Base-by-base conservation (phyloP, 2,888 invertebrate genomes). In the Zaprionus obscuricornis region DNA sequence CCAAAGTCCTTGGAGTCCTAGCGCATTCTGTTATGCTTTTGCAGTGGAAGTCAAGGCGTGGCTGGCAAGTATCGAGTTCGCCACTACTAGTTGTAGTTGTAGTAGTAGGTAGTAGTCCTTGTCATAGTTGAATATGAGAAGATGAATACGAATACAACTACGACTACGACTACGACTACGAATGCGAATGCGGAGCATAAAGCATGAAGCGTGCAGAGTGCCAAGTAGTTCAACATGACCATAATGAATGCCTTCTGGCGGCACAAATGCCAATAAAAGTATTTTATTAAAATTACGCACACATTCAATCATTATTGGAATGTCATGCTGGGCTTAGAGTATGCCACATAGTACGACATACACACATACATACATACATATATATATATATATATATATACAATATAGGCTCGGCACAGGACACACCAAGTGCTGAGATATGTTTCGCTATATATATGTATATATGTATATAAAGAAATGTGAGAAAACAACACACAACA, bases 301-400 rank as follows among this genome's bases (percentile, higher is more conserved):
- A 82, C 75, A 81, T 82, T 81, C 83, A 85, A 85, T 85, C 79
- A 82, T 85, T 81, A 81, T 85, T 78, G 79, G 79, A 82, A 85
- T 81, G 83, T 75, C 85, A 64, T 66, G 66, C 55, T 47, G 64
- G 58, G 66, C 74, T 67, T 56, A 58, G 62, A 37, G 40, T 16
- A 14, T 3, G 34, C 22, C 5, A 33, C 16, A 14, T 33, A 33
- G n/a, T n/a, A n/a, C n/a, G n/a, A n/a, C n/a, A n/a, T n/a, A n/a
- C 29, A 29, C 4, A 8, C 4, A n/a, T 29, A 8, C 4, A 29
- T n/a, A 4, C 29, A 6, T 3, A 4, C n/a, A 29, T 29, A 6
- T 3, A 29, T 10, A 8, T 11, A 14, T 33, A n/a, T 17, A 17
- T 24, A 8, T 24, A 8, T 24, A 8, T 11, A 14, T 33, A 14